phyloP scores from a whole-genome alignment of 2,888 invertebrate species.

The Cryptosula pallasiana region DNA sequence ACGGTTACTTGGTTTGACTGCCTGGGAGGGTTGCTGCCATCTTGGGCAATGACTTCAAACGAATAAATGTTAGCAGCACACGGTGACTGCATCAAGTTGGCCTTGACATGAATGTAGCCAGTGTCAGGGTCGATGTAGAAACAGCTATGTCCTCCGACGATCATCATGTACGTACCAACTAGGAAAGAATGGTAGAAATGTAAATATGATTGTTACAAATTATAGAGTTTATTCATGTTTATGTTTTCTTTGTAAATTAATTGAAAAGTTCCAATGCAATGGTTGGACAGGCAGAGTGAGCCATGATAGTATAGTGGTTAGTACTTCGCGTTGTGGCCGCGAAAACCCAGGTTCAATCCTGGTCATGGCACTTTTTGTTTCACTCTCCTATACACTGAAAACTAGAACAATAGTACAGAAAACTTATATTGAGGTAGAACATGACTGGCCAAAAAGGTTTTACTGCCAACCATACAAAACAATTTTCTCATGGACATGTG shows the following conservation, averaged over 20 bases:
- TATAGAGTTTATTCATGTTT: too few relatives aligned
- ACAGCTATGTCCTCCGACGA: conserved; percentile 9
- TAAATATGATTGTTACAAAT: neutral
- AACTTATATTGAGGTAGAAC: too few relatives aligned
- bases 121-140: conserved; percentile 35
- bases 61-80: neutral
- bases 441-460: too few relatives aligned
- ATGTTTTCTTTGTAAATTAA: too few relatives aligned
- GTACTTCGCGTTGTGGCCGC: conserved; percentile 13
- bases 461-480: too few relatives aligned
- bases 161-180: neutral
- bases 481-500: too few relatives aligned
- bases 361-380: conserved; percentile 15
- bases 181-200: neutral
- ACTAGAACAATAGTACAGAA: too few relatives aligned
- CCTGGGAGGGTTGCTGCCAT: neutral
- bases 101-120: conserved; percentile 37
- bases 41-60: conserved; percentile 7
- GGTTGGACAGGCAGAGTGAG: too few relatives aligned
- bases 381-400: too few relatives aligned
- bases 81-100: conserved; percentile 29
- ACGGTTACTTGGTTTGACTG: conserved; percentile 6
- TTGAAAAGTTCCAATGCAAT: too few relatives aligned
- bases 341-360: conserved; percentile 18
- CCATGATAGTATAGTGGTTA: conserved; percentile 13